These are phyloP conservation scores for Ridgeia piscesae DNA, from an alignment of 1,140 invertebrate genomes.

Conservation along the genomic window DNA sequence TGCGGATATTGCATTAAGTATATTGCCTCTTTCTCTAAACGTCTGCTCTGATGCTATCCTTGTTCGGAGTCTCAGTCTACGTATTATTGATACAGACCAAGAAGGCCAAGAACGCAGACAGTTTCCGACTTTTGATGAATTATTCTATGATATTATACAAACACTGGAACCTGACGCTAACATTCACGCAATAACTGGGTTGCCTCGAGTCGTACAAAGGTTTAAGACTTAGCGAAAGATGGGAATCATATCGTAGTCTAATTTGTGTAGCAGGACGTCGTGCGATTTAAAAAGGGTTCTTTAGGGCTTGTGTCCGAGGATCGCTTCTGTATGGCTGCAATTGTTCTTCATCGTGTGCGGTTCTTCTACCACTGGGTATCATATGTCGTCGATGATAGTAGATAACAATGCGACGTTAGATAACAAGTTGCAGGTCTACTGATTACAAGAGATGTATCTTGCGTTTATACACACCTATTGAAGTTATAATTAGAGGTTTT, in stretches of 20 bases:
- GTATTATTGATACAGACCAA: no score
- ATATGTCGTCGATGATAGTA: not conserved
- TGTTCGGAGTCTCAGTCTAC: no score
- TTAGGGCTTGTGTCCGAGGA: not conserved
- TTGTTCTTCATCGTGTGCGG: not conserved
- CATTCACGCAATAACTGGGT: not conserved
- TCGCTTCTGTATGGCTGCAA: not conserved
- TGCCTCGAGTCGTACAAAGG: not conserved
- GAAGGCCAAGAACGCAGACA: no score
- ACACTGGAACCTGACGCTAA: not conserved
- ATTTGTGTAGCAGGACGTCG: no score
- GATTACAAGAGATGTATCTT: not conserved
- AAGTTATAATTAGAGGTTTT: constrained; percentile 7
- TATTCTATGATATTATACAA: no score
- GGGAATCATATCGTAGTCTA: no score
- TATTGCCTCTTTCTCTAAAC: no score
- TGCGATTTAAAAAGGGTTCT: not conserved
- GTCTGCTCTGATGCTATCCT: no score
- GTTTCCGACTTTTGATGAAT: no score
- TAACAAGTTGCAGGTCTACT: not conserved
- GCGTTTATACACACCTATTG: not conserved
- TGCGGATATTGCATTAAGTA: no score
- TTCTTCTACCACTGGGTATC: not conserved
- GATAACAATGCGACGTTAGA: not conserved
- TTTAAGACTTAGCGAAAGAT: no score